Conservation (phyloP, 2,797 vertebrate genomes). For the Enteromius mattozi region DNA sequence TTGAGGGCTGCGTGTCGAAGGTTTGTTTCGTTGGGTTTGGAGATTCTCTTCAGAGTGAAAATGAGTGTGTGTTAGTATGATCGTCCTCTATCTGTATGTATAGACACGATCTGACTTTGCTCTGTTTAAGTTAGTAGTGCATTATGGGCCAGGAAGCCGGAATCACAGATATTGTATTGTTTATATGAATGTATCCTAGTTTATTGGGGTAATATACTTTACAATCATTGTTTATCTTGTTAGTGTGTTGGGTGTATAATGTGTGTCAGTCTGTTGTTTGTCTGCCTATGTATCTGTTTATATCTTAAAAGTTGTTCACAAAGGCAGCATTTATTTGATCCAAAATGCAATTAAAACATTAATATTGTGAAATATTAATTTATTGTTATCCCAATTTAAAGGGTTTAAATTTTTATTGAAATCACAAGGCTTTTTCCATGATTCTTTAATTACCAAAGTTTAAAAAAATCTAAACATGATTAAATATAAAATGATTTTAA, state of each 20-base stretch:
- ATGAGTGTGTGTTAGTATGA: conserved; percentile 3
- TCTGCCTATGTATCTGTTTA: background rate
- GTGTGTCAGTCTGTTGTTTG: background rate
- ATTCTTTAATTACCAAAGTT: background rate
- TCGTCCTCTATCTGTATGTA: conserved; percentile 25
- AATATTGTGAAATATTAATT: background rate
- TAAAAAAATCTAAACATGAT: background rate
- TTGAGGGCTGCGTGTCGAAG: conserved; percentile 12
- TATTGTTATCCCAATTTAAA: background rate
- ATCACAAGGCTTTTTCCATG: background rate
- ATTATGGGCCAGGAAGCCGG: background rate
- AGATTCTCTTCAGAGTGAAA: background rate
- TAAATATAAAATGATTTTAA: background rate
- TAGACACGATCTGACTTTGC: conserved; percentile 5
- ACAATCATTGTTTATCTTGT: background rate
- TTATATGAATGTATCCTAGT: background rate
- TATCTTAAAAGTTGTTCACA: background rate
- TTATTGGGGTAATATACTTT: background rate
- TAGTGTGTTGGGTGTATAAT: background rate
- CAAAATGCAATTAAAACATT: background rate
- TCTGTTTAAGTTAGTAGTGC: background rate
- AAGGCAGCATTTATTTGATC: background rate
- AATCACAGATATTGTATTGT: background rate
- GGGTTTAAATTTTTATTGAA: background rate
- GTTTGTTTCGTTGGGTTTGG: background rate